Evolutionary conservation across 2,888 invertebrate genomes (phyloP), one percentile per base, ranked within the genome.

Genomic region (Yponomeuta plumbellus): DNA sequence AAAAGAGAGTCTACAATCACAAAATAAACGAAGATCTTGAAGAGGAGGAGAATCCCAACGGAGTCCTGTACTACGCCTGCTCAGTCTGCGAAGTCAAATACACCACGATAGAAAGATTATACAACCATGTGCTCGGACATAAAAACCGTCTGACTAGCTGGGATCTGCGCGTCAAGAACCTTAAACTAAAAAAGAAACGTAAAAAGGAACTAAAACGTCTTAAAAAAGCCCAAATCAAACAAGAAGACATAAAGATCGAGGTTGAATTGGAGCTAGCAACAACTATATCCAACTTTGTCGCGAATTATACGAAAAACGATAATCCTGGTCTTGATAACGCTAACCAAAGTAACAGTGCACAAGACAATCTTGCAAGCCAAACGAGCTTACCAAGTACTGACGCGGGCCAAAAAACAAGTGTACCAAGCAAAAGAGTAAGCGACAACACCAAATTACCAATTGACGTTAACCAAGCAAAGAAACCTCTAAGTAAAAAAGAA

Each of bases 141-240:
- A 85, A 85, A 57, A 85, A 87, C 34, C 78, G 90, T 40, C 74
- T 88, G 64, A 90, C 90, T 0, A 89, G 88, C 61, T 91, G 90
- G 57, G 84, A 87, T 69, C 73, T 90, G 52, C 76, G 87, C 58
- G 69, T 88, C 34, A 80, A 83, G 11, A 89, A 86, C 67, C 57
- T 20, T 2, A 78, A 84, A 69, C 72, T 80, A 4, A 86, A 80
- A 67, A 78, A 81, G 65, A 86, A 84, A 68, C 76, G 84, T 2
- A 84, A 81, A 59, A 88, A 84, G 40, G 83, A 85, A 66, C 76
- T 80, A 69, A 86, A 81, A 44, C 80, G 78, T 40, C 67, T 76
- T 21, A 84, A 84, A 65, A 86, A 84, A 58, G 61, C 77, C 63
- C 67, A 70, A 66, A 66, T 78, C 0, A 83, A 83, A 57, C 73